These are phyloP conservation scores for Thamnophis sirtalis DNA, from an alignment of 2,113 vertebrate species.

Conservation along the genomic window DNA sequence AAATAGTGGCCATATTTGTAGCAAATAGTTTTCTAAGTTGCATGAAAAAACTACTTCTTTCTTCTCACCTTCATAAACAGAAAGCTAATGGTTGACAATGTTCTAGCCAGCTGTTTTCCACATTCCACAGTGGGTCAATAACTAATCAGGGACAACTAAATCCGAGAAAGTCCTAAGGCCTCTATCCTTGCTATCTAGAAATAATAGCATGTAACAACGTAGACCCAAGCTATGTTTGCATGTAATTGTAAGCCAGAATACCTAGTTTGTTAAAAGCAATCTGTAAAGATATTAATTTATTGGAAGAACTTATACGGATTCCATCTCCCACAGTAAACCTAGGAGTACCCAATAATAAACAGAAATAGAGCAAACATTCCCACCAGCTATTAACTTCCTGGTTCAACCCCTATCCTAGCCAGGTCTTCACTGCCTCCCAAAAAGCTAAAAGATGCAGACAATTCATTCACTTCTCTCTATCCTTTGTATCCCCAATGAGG, in stretches of 20 bases:
- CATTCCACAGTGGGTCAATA: not conserved
- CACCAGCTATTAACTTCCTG: not conserved
- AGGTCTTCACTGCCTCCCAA: not conserved
- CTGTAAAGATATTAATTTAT: not conserved
- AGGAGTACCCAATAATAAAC: not conserved
- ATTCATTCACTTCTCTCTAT: not conserved
- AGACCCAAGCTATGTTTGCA: not conserved
- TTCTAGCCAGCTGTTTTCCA: not conserved
- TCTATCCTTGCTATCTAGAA: not conserved
- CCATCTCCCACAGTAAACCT: not conserved
- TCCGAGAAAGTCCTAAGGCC: not conserved
- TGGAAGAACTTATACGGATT: not conserved
- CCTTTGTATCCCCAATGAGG: not conserved
- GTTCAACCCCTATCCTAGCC: not conserved
- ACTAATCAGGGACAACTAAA: not conserved
- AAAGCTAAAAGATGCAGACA: not conserved
- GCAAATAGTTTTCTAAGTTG: not conserved
- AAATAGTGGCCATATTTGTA: not conserved
- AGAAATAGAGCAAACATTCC: not conserved
- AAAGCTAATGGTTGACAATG: not conserved
- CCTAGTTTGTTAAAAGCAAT: not conserved
- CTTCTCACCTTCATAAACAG: not conserved
- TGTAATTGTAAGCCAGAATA: not conserved
- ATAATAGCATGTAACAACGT: not conserved
- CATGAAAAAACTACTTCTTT: not conserved